Conservation (phyloP, 2,113 vertebrate species). For the Psammodynastes pulverulentus region DNA sequence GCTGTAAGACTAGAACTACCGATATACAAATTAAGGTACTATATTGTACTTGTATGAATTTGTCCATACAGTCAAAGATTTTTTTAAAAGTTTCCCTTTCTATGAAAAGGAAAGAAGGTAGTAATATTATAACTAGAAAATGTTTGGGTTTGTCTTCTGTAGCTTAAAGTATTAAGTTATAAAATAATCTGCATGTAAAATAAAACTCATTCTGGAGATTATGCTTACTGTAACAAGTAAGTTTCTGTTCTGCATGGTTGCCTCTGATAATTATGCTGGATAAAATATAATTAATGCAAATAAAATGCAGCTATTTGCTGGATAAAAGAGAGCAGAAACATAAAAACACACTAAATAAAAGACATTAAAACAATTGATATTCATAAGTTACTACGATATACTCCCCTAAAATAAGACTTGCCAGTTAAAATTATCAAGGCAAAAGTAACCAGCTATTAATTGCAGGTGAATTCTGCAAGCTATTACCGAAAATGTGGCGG, state of each 20-base stretch:
- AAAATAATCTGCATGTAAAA: neutral
- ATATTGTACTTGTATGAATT: neutral
- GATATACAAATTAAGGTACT: neutral
- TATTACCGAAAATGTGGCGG: neutral
- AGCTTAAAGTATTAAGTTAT: neutral
- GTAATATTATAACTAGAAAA: neutral
- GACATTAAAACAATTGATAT: neutral
- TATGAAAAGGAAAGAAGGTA: neutral
- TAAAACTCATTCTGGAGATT: neutral
- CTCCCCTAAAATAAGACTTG: neutral
- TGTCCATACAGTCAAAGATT: neutral
- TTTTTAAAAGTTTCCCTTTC: neutral
- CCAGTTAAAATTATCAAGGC: neutral
- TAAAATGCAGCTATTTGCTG: neutral
- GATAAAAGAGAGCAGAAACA: neutral
- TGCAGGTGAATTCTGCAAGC: neutral
- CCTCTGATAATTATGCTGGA: neutral
- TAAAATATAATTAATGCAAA: neutral
- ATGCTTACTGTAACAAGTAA: neutral
- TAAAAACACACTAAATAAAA: neutral
- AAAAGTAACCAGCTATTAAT: neutral
- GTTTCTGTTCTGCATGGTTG: neutral
- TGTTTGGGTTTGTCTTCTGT: neutral
- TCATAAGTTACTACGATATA: neutral
- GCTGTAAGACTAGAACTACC: neutral